phyloP scores from a whole-genome alignment of 2,113 vertebrate genomes.

The Terrapene triunguis region DNA sequence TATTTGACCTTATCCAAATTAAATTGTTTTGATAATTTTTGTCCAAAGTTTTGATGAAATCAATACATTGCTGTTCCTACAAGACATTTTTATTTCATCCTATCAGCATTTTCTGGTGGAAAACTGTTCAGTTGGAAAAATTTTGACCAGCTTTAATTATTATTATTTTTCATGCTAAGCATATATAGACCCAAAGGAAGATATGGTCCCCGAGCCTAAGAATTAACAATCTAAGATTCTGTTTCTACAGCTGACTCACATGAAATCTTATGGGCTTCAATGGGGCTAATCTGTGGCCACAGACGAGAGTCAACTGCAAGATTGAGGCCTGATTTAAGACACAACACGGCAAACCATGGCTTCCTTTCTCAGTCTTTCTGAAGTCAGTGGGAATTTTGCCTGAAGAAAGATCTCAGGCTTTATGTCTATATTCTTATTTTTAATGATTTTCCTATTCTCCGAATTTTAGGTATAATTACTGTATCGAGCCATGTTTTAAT shows the following conservation, averaged over 20 bases:
- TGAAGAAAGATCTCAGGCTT: accelerated
- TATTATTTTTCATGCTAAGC: accelerated
- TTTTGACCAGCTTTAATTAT: neutral
- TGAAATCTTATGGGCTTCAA: neutral
- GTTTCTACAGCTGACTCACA: accelerated
- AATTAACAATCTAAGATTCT: neutral
- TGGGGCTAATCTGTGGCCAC: neutral
- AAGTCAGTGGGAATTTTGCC: neutral
- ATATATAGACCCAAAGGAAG: neutral
- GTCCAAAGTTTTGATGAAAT: neutral
- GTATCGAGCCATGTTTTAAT: neutral
- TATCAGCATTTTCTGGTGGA: neutral
- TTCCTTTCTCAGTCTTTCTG: neutral
- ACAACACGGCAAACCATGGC: accelerated
- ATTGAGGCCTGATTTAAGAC: neutral
- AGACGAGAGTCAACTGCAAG: neutral
- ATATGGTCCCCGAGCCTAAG: neutral
- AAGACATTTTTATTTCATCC: neutral
- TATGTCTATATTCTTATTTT: no score
- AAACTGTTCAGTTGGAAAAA: neutral
- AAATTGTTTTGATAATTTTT: neutral
- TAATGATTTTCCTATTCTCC: neutral
- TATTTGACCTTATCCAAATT: neutral
- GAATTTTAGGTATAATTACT: neutral
- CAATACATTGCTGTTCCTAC: neutral